Conservation (phyloP, 2,113 vertebrate genomes). For the Shinisaurus crocodilurus region DNA sequence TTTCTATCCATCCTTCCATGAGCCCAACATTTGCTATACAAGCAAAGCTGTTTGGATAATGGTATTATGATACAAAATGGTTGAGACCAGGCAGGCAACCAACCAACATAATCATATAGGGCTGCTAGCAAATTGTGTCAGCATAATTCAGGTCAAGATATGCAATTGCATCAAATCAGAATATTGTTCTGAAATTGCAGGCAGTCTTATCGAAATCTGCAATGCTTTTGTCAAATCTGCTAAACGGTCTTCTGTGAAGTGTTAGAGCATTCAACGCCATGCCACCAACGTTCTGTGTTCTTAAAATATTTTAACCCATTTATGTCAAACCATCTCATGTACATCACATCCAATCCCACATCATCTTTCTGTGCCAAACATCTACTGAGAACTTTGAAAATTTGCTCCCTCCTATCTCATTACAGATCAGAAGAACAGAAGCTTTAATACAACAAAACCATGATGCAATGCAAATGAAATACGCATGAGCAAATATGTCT, state of each 20-base stretch:
- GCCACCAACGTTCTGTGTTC: background rate
- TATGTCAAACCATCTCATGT: background rate
- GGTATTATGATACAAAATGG: conserved; percentile 2
- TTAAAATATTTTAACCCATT: conserved; percentile 17
- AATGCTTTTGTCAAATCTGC: background rate
- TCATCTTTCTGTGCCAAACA: background rate
- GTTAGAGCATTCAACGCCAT: background rate
- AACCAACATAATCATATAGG: background rate
- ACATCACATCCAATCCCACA: background rate
- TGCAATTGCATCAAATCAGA: conserved; percentile 26
- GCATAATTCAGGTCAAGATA: conserved; percentile 22
- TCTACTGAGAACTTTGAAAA: background rate
- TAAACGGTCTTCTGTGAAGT: background rate
- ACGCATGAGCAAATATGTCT: background rate
- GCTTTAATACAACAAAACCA: conserved; percentile 4
- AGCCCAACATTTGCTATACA: conserved; percentile 39
- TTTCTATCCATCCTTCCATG: background rate
- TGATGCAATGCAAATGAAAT: conserved; percentile 15
- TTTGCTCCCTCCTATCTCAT: background rate
- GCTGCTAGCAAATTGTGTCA: conserved; percentile 15
- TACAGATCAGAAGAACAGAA: background rate
- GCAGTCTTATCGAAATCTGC: conserved; percentile 1
- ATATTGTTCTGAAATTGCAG: conserved; percentile 28
- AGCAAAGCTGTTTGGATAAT: conserved; percentile 31
- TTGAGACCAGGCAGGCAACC: conserved; percentile 1